Conservation (phyloP, 1,140 invertebrate species). For the Triops longicaudatus region DNA sequence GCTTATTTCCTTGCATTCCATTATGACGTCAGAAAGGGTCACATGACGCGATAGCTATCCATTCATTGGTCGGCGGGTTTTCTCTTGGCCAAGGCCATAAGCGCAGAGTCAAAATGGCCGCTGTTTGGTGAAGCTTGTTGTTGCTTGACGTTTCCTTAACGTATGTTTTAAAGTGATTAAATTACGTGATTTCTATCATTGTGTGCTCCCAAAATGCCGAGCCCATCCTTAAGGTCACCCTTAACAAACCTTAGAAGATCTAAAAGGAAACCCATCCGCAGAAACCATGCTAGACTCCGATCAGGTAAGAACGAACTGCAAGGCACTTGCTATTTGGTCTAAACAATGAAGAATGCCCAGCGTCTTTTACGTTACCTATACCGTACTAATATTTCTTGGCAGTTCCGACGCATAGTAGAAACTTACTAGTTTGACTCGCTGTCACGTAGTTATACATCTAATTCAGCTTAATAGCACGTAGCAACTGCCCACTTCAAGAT, state of each 20-base stretch:
- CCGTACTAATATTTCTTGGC: too few relatives aligned
- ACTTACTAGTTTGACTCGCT: neutral
- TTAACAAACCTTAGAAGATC: constrained; percentile 25
- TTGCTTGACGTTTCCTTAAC: constrained; percentile 12
- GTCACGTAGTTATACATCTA: neutral
- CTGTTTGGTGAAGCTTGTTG: constrained; percentile 12
- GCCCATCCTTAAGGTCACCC: constrained; percentile 25
- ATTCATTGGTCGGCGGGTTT: constrained; percentile 7
- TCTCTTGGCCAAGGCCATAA: constrained; percentile 14
- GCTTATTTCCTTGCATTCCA: neutral
- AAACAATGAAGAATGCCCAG: neutral
- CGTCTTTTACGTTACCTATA: neutral
- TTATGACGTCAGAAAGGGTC: neutral
- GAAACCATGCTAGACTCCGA: constrained; percentile 23
- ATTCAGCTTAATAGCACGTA: neutral
- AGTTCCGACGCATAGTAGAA: too few relatives aligned
- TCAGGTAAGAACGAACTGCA: neutral
- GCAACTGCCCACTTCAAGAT: too few relatives aligned
- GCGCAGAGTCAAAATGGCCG: constrained; percentile 1
- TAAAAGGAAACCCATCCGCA: constrained; percentile 25
- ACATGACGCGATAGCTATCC: neutral
- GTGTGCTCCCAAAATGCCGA: constrained; percentile 23
- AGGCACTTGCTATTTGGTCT: neutral
- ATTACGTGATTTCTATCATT: neutral
- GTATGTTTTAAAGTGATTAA: constrained; percentile 1